Evolutionary conservation across 1,140 invertebrate species (phyloP).

Genomic region (Bemisia tabaci): DNA sequence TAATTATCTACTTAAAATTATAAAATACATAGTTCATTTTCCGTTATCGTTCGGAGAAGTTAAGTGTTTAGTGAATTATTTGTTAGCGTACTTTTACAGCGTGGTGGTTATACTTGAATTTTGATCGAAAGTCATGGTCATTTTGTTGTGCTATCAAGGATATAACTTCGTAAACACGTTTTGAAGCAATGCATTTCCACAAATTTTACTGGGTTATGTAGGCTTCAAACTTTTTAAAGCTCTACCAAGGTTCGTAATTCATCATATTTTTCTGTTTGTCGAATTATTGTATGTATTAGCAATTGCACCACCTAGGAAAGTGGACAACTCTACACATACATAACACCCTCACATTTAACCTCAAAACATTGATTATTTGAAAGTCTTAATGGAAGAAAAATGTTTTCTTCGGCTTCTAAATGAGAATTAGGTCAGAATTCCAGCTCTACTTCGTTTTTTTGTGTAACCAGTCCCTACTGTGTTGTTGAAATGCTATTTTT

Average conservation of each 20-base stretch:
- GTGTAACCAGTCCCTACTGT: too few relatives aligned
- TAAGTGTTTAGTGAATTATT: not conserved
- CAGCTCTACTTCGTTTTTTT: too few relatives aligned
- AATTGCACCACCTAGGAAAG: not conserved
- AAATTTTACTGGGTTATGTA: not conserved
- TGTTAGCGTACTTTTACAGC: not conserved
- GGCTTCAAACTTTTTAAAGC: not conserved
- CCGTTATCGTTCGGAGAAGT: not conserved
- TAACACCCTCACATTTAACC: not conserved
- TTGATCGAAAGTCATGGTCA: not conserved
- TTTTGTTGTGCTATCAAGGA: not conserved
- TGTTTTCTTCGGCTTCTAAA: too few relatives aligned
- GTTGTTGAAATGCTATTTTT: too few relatives aligned
- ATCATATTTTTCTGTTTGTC: not conserved
- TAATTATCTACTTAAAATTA: not conserved
- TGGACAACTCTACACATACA: not conserved
- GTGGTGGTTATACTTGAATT: not conserved
- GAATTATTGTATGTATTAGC: not conserved
- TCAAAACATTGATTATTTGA: not conserved
- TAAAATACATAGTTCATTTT: not conserved
- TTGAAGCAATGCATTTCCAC: not conserved
- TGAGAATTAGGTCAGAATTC: too few relatives aligned
- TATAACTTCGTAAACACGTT: not conserved
- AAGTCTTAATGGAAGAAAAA: too few relatives aligned
- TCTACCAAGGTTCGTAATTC: not conserved